Base-by-base conservation (phyloP, 2,888 invertebrate species). In the Synanthedon andrenaeformis region DNA sequence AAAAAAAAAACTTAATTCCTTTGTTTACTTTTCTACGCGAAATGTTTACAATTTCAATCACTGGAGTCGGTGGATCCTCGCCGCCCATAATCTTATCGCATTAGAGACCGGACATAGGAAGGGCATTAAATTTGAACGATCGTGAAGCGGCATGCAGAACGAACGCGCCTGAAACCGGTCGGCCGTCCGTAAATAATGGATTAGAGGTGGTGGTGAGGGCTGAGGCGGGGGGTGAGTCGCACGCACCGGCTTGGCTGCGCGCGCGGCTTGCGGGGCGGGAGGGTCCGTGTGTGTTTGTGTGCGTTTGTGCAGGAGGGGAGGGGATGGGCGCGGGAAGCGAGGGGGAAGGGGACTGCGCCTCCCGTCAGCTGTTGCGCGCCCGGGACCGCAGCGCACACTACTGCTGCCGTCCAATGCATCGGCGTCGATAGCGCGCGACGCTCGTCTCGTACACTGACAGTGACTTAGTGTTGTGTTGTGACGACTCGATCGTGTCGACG, bases 281-380 rank as follows among this genome's bases (percentile, higher is more conserved):
- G 35, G 35, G 35, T 23, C 19, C 56, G 54, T 55, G 50, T 55
- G 56, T 58, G 54, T 59, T 49, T 54, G 60, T 62, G 60, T 55
- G 61, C 60, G 68, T 35, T 35, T 35, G 70, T 67, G 73, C 56
- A 52, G 35, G 35, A 35, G 35, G 35, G 35, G 56, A 66, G 62
- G 35, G 35, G 35, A 35, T 10, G 35, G 35, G 35, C 35, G 35
- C 35, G 62, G 59, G 62, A 60, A 54, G 53, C 58, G 55, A 63
- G 59, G 65, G 69, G 66, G 65, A 59, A 70, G 79, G 75, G 76
- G 75, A 65, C 75, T 78, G 83, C 80, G 82, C 81, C 84, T 83
- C 85, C 84, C 82, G 84, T 85, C 86, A 87, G 86, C 86, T 87
- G 86, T 87, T 87, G 86, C 86, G 84, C 79, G 84, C 70, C 78